These are phyloP conservation scores for Pogona vitticeps DNA, from an alignment of 2,113 vertebrate genomes.

Conservation along the genomic window DNA sequence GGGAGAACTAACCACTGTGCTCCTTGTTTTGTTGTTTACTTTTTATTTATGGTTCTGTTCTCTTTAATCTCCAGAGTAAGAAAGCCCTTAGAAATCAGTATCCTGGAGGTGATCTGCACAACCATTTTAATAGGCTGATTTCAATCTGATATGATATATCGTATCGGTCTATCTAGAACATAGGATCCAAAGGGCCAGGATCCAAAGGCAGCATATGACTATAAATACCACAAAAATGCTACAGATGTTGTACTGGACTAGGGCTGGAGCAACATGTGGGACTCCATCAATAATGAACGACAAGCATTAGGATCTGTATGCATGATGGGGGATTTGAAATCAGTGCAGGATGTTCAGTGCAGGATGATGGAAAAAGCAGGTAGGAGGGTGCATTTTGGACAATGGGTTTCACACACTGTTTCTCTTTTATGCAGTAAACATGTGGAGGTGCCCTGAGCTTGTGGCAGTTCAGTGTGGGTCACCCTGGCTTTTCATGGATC, in stretches of 20 bases:
- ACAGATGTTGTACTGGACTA: not conserved
- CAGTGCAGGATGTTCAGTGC: not conserved
- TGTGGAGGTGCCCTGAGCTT: not conserved
- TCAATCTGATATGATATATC: not conserved
- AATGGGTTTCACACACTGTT: not conserved
- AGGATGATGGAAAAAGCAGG: not conserved
- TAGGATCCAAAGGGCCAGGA: not conserved
- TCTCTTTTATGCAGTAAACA: not conserved
- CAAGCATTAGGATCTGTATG: not conserved
- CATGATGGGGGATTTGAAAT: not conserved
- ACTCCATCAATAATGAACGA: not conserved
- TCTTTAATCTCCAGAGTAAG: not conserved
- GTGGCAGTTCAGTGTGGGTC: not conserved
- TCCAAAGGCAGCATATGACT: not conserved
- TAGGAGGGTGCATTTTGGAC: not conserved
- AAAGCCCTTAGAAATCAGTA: not conserved
- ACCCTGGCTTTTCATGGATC: not conserved
- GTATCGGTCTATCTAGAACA: not conserved
- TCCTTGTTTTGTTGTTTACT: not conserved
- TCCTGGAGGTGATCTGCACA: not conserved
- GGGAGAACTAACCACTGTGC: too few species aligned
- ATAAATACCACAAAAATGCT: not conserved
- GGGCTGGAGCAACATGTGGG: not conserved
- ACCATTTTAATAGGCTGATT: not conserved
- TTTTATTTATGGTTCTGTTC: not conserved